A percentile compares a stretch with the other conserved stretches of the same genome.
These are phyloP conservation scores for Glossosoma conforme DNA, from an alignment of 1,140 invertebrate species.

Conservation along the genomic window DNA sequence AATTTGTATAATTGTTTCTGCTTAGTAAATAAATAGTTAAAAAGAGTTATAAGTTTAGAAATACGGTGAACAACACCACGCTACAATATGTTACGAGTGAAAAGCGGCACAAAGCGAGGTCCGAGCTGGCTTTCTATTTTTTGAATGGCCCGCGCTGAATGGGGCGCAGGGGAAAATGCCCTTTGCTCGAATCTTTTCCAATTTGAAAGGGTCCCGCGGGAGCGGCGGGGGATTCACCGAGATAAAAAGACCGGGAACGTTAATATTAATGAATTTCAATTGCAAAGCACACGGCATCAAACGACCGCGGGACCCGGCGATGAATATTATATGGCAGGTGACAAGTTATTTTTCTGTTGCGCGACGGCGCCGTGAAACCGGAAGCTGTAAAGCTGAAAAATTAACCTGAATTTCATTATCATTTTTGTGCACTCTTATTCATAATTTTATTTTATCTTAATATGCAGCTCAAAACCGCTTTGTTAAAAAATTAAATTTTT, in stretches of 20 bases:
- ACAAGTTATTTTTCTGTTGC: not conserved
- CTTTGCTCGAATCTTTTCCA: conserved; percentile 24
- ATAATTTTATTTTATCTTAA: too few species aligned
- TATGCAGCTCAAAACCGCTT: too few species aligned
- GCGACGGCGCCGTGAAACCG: too few species aligned
- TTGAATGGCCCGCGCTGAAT: conserved; percentile 16
- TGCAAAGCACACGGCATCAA: conserved; percentile 16
- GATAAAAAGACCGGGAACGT: conserved; percentile 15
- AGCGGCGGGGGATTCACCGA: conserved; percentile 9
- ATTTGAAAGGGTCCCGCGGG: conserved; percentile 17
- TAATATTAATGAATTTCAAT: conserved; percentile 30
- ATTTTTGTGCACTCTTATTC: too few species aligned
- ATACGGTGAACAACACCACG: conserved; percentile 7
- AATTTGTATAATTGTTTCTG: too few species aligned
- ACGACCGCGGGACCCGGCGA: too few species aligned
- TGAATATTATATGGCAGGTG: not conserved
- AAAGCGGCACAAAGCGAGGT: conserved; percentile 10
- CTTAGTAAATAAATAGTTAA: too few species aligned
- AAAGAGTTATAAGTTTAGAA: too few species aligned
- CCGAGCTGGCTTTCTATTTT: conserved; percentile 10
- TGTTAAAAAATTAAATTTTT: too few species aligned
- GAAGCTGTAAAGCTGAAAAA: too few species aligned
- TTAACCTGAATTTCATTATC: too few species aligned
- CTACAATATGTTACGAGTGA: conserved; percentile 11
- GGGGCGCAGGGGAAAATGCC: conserved; percentile 18